Conservation (phyloP, 2,113 vertebrate species). For the Dinomys branickii region DNA sequence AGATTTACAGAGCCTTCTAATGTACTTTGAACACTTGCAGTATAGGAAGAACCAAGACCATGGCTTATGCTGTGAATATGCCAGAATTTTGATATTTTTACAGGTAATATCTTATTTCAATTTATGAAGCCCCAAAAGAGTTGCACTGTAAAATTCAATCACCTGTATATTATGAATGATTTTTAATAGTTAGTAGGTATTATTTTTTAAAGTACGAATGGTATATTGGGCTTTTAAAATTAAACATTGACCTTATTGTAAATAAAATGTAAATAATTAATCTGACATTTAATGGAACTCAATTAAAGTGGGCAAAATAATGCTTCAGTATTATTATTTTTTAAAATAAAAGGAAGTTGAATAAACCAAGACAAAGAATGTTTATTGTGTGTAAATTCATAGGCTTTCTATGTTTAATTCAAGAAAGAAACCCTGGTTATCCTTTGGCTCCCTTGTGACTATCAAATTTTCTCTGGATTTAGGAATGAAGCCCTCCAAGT, state of each 20-base stretch:
- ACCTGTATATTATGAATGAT: background rate
- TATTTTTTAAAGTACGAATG: conserved; percentile 50
- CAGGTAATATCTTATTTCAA: background rate
- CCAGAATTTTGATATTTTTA: background rate
- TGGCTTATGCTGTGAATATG: background rate
- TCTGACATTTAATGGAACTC: conserved; percentile 17
- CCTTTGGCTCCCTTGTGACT: background rate
- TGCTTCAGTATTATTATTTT: background rate
- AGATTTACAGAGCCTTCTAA: background rate
- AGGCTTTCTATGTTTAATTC: background rate
- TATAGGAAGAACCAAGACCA: background rate
- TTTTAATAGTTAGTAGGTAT: conserved; percentile 34
- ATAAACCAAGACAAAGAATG: background rate
- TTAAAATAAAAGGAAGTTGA: background rate
- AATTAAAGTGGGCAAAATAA: conserved; percentile 32
- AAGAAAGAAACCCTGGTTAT: background rate
- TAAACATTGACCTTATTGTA: conserved; percentile 42
- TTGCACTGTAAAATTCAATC: conserved; percentile 32
- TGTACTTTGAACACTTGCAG: background rate
- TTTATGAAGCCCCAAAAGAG: background rate
- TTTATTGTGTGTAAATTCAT: background rate
- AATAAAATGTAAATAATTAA: conserved; percentile 64
- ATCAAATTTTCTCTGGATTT: background rate
- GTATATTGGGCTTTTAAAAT: background rate
- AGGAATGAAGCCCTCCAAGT: background rate